A percentile compares a stretch with the other conserved stretches of the same genome.
These are phyloP conservation scores for Prunella strophiata DNA, from an alignment of 2,797 vertebrate species.

Conservation along the genomic window DNA sequence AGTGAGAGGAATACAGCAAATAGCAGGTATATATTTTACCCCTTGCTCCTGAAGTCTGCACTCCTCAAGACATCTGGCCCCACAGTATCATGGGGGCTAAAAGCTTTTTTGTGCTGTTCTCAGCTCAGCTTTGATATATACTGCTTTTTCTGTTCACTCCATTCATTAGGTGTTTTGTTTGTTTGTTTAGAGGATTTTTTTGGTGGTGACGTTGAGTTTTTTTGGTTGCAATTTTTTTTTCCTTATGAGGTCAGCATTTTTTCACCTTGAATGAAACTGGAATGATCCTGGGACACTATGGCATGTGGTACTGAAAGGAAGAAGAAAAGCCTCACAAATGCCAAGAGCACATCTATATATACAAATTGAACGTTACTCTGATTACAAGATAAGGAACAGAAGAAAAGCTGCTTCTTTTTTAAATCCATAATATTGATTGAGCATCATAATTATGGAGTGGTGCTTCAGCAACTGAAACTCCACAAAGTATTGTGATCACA, in stretches of 20 bases:
- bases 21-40: background rate
- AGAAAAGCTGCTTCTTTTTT: background rate
- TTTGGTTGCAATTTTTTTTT: background rate
- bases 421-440: conserved; percentile 36
- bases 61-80: background rate
- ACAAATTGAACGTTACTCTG: background rate
- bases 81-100: background rate
- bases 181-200: background rate
- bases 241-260: background rate
- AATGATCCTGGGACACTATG: background rate
- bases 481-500: background rate
- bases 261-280: background rate
- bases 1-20: background rate
- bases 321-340: background rate
- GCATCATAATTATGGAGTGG: background rate
- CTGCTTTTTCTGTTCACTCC: background rate
- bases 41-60: background rate
- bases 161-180: background rate
- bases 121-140: background rate
- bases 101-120: background rate
- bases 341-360: background rate
- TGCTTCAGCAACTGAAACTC: background rate
- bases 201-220: background rate
- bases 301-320: background rate
- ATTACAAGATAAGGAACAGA: conserved; percentile 16